Conservation (phyloP, 2,113 vertebrate species). For the Mesitornis unicolor region DNA sequence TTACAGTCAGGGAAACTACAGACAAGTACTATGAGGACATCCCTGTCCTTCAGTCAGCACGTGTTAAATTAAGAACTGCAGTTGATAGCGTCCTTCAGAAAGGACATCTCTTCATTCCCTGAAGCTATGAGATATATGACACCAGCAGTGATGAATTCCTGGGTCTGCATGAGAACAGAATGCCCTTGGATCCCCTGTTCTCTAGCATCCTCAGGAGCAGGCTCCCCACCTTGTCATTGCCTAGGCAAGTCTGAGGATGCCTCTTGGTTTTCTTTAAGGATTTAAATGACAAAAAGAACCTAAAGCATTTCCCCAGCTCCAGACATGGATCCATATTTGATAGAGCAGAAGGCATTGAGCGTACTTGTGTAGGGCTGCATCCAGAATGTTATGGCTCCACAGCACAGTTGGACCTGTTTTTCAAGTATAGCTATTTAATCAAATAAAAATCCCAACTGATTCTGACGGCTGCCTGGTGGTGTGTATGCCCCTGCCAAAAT, state of each 20-base stretch:
- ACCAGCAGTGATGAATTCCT: slow-evolving; percentile 57
- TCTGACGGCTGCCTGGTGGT: slow-evolving; percentile 3
- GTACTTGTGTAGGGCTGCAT: accelerated
- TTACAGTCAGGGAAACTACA: neutral
- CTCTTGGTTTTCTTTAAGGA: neutral
- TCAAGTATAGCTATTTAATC: neutral
- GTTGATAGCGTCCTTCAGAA: slow-evolving; percentile 49
- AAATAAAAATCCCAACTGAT: slow-evolving; percentile 1
- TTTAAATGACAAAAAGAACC: neutral
- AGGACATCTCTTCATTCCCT: slow-evolving; percentile 20
- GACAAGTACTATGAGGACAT: neutral
- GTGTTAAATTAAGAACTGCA: slow-evolving; percentile 37
- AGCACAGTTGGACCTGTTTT: neutral
- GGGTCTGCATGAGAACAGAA: neutral
- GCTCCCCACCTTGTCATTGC: slow-evolving; percentile 3
- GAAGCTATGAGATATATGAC: slow-evolving; percentile 42
- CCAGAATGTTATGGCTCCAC: neutral
- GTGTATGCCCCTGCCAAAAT: neutral
- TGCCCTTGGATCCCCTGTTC: slow-evolving; percentile 40
- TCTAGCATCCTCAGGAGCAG: neutral
- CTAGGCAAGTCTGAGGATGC: neutral
- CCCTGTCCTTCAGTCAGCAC: neutral
- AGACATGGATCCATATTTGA: neutral
- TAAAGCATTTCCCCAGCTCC: neutral
- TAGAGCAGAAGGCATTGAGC: neutral